Evolutionary conservation across 2,888 invertebrate genomes (phyloP).

Genomic region (Cheilosia soror): DNA sequence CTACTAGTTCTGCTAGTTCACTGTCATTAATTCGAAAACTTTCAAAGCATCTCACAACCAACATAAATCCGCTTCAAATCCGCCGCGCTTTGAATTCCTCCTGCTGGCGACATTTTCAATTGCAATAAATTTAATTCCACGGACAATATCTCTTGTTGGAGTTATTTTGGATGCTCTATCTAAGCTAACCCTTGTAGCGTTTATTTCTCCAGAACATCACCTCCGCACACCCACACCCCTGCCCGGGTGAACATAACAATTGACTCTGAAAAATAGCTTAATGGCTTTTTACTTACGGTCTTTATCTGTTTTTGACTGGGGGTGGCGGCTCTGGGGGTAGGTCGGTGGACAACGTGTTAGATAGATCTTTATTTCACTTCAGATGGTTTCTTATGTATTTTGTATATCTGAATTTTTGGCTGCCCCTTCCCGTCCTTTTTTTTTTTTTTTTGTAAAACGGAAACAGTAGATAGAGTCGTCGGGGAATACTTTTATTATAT

Average conservation of each 20-base stretch:
- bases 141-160: constrained; percentile 66
- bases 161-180: constrained; percentile 35
- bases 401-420: constrained; percentile 39
- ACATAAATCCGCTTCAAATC: constrained; percentile 72
- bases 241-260: constrained; percentile 53
- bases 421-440: constrained; percentile 8
- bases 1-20: neutral
- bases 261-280: constrained; percentile 75
- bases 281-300: constrained; percentile 75
- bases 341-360: constrained; percentile 58
- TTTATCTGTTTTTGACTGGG: constrained; percentile 54
- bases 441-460: neutral
- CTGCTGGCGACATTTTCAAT: constrained; percentile 68
- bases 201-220: neutral
- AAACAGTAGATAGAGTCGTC: constrained; percentile 38
- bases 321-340: neutral
- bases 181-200: constrained; percentile 27
- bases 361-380: constrained; percentile 71
- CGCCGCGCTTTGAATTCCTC: constrained; percentile 57
- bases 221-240: neutral
- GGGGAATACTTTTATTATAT: constrained; percentile 64
- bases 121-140: constrained; percentile 72
- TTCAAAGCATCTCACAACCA: constrained; percentile 53
- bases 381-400: constrained; percentile 57
- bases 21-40: constrained; percentile 40